phyloP scores from a whole-genome alignment of 1,140 invertebrate species.

The Microplitis mediator region DNA sequence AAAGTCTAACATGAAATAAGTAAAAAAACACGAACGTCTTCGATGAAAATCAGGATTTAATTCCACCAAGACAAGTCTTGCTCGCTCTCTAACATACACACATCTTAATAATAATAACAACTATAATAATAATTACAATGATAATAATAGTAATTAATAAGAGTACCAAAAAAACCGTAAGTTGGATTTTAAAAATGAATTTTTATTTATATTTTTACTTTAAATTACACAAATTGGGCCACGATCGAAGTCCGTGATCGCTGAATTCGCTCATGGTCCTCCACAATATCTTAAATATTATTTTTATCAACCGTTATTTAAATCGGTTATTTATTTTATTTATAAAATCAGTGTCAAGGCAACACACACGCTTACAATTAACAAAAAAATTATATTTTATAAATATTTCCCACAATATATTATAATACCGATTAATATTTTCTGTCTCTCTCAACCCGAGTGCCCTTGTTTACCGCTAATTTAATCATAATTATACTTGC shows the following conservation, averaged over 20 bases:
- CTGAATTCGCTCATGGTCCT: conserved; percentile 53
- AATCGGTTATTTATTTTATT: not conserved
- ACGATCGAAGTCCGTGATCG: conserved; percentile 46
- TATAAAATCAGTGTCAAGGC: not conserved
- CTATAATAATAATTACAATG: not conserved
- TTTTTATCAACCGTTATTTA: conserved; percentile 3
- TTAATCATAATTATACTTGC: conserved; percentile 33
- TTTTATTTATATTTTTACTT: conserved; percentile 8
- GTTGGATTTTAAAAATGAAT: not conserved
- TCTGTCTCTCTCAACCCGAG: conserved; percentile 12
- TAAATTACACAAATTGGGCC: conserved; percentile 37
- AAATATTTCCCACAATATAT: conserved; percentile 3
- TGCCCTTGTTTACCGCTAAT: conserved; percentile 28
- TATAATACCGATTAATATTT: not conserved
- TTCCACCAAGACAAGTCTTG: conserved; percentile 38
- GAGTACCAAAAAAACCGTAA: conserved; percentile 30
- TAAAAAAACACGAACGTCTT: conserved; percentile 51
- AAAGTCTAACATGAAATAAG: conserved; percentile 52
- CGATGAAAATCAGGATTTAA: conserved; percentile 45
- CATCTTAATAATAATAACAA: not conserved
- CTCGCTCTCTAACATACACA: not conserved
- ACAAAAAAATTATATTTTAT: not conserved
- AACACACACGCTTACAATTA: not conserved
- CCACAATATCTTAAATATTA: not conserved
- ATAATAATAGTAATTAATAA: not conserved